Base-by-base conservation (phyloP, 2,113 vertebrate species). In the Sclerurus mexicanus region DNA sequence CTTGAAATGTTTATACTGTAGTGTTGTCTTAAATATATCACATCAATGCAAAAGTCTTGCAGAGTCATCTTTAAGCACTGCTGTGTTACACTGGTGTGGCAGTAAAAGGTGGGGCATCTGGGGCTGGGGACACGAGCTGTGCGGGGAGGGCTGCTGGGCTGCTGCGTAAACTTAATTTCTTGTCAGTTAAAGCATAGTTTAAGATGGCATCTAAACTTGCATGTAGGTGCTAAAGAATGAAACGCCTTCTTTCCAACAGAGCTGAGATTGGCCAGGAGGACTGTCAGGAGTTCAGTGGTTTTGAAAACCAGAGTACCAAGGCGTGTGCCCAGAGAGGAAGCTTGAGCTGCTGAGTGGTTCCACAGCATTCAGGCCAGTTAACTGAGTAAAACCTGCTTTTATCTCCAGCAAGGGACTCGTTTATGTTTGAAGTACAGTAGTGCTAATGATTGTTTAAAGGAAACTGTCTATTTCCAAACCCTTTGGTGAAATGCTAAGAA, bases 21-120 rank as follows among this genome's bases (percentile, higher is more conserved):
- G 47, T 40, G 94, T 95, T 93, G 82, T 96, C 87, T 78, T 66
- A 92, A 93, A 81, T 96, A 89, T 5, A 76, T 52, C 55, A 53
- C 37, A 6, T 77, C 37, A 69, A 31, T 40, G 31, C 53, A 56
- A 39, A 78, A 7, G 49, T 46, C 50, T 78, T 6, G 2, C 23
- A 6, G 83, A 50, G 69, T 76, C 86, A 2, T 96, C 72, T 79
- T 68, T 89, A 9, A 40, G 40, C 15, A 14, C 18, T 0, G 0
- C 66, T 10, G 58, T 0, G 1, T 69, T 39, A 46, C 2, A 2
- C 24, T 0, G 3, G 31, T 37, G 7, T 0, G 30, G 37, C 49
- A 37, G 25, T 10, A 4, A 6, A 27, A 3, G 14, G 35, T 4
- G 62, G 58, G 25, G 28, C 0, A 12, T 64, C 17, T 2, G 22